Evolutionary conservation across 1,140 invertebrate species (phyloP), one percentile per base, ranked within the genome.

Genomic region (Caenorhabditis inopinata): DNA sequence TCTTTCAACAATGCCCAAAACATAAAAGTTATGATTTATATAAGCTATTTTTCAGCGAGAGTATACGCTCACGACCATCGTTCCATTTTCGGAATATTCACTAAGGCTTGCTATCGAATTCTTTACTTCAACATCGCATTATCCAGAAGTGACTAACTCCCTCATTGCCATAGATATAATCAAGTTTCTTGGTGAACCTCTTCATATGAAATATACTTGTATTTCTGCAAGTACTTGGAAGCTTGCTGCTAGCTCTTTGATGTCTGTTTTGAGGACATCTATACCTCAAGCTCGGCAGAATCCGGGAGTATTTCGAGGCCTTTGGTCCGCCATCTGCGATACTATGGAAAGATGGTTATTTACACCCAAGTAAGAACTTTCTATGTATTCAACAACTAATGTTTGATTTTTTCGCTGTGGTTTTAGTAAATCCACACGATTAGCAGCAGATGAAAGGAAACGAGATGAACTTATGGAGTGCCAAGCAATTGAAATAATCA

Each of bases 341-440:
- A 93, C 94, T 0, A 89, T 98, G 14, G 94, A 97, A 86, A 93
- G 95, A 51, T 97, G 97, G 88, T 91, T 93, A 93, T 85, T 93
- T 93, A 85, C 91, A 92, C 35, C 94, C 94, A 87, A 94, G 90
- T 91, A 84, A 58, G 82, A 23, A 27, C 42, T 1, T 74, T 42
- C 6, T 5, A 11, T 27, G 45, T 25, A 29, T 14, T n/a, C 79
- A n/a, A n/a, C n/a, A n/a, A n/a, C 48, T 68, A 25, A 73, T 16
- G 16, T 49, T 42, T 14, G 21, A 45, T 14, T 79, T 47, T n/a
- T 82, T 74, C 47, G 46, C 29, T 73, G 11, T 38, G 29, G 23
- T 82, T 77, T 35, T 18, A 80, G 79, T 73, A 77, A 51, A 1
- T 78, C 35, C 3, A 74, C 49, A 21, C 81, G 79, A 16, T 73